These are phyloP conservation scores for Pollenia amentaria DNA, from an alignment of 2,888 invertebrate genomes.

Conservation along the genomic window DNA sequence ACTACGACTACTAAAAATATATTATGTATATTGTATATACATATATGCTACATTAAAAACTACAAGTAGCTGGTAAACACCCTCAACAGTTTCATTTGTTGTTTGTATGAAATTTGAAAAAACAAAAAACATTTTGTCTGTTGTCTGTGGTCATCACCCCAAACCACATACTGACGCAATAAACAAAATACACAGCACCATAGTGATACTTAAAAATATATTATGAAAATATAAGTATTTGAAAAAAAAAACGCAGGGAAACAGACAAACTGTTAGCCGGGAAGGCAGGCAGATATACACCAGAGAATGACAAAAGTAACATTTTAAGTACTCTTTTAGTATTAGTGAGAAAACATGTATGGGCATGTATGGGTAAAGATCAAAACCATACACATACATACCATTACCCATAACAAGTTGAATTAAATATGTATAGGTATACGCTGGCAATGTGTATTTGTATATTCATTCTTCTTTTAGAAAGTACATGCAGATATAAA, in stretches of 20 bases:
- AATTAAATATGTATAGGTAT: too few species aligned
- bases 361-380: too few species aligned
- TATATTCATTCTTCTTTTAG: too few species aligned
- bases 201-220: conserved; percentile 39
- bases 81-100: conserved; percentile 48
- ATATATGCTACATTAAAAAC: conserved; percentile 4
- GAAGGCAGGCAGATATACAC: not conserved
- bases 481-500: too few species aligned
- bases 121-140: conserved; percentile 59
- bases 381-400: too few species aligned
- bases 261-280: not conserved
- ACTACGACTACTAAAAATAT: not conserved
- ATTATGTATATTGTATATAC: not conserved
- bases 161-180: conserved; percentile 54
- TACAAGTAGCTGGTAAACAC: conserved; percentile 37
- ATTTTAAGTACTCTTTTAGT: too few species aligned
- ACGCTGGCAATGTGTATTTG: too few species aligned
- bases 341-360: too few species aligned
- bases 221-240: not conserved
- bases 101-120: conserved; percentile 46
- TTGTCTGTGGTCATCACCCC: conserved; percentile 73
- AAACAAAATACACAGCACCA: conserved; percentile 43
- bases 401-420: too few species aligned
- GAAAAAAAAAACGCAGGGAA: conserved; percentile 3
- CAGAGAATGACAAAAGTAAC: too few species aligned